Evolutionary conservation across 2,113 vertebrate species (phyloP).

Genomic region (Cyprinodon variegatus): DNA sequence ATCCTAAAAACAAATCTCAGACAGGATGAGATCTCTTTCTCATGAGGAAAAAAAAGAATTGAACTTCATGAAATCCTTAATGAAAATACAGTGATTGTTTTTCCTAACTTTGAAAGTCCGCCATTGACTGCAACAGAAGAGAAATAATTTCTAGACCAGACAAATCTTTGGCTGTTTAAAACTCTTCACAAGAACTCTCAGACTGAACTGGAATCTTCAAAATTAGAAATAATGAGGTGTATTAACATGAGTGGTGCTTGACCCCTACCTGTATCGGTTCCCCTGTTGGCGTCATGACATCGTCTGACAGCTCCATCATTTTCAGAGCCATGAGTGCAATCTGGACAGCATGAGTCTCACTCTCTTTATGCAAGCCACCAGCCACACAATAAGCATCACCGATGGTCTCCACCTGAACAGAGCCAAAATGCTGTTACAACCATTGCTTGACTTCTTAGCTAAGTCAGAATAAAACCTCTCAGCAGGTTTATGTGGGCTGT

Average conservation of each 20-base stretch:
- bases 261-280: constrained; percentile 91
- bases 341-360: constrained; percentile 90
- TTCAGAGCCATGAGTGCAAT: constrained; percentile 96
- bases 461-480: constrained; percentile 3
- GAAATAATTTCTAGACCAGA: neutral
- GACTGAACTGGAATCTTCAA: constrained; percentile 1
- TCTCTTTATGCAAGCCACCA: constrained; percentile 94
- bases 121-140: neutral
- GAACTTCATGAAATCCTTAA: too few relatives aligned
- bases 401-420: constrained; percentile 94
- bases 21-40: too few relatives aligned
- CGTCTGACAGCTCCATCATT: constrained; percentile 97
- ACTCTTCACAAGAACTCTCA: neutral
- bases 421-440: constrained; percentile 7
- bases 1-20: too few relatives aligned
- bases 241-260: constrained; percentile 8
- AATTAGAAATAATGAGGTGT: constrained; percentile 13
- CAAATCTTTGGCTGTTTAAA: neutral
- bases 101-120: neutral
- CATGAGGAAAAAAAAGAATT: too few relatives aligned
- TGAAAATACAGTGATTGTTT: neutral
- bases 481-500: neutral
- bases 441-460: neutral
- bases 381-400: constrained; percentile 98
- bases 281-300: constrained; percentile 93